Evolutionary conservation across 2,113 vertebrate species (phyloP), one percentile per base, ranked within the genome.

Genomic region (Myiagra hebetior): DNA sequence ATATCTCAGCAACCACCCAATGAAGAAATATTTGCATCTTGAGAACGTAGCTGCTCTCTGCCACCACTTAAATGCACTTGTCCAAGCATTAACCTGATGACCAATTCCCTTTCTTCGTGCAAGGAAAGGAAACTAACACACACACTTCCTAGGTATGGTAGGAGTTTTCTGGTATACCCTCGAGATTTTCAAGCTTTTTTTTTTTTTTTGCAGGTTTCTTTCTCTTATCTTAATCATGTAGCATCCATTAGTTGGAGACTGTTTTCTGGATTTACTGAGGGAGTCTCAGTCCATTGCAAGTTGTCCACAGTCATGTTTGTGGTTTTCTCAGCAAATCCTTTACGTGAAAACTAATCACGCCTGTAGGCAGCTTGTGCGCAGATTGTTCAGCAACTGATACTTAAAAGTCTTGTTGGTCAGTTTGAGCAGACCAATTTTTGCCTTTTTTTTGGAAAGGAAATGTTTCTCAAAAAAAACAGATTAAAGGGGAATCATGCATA

Each of bases 401-500:
- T 89, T 64, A 35, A 79, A 39, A 82, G 47, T 44, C 37, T 41
- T 78, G 83, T 84, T 94, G 95, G 95, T 96, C 95, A 95, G 93
- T 94, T 93, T 64, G 69, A 92, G 52, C 44, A 89, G 62, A 91
- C 28, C 26, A 2, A 53, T 82, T 94, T 95, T 77, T 93, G 78
- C 77, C 39, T 75, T 83, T 88, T 70, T 82, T 89, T 93, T 52
- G 23, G 3, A 78, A 93, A 63, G 63, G 52, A 93, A 91, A 89
- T 50, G 49, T 47, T 84, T 92, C 68, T 91, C 65, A 46, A 80
- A 59, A 86, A 83, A 85, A 74, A 30, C 88, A 94, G 95, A 94
- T 94, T 96, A 96, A 94, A 96, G 92, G 92, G 91, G 85, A 95
- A 91, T 95, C 86, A 94, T 97, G 88, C 96, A 96, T 95, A 95